phyloP scores from a whole-genome alignment of 1,140 invertebrate species.

The Caenorhabditis elegans region WBcel235 BX284606.5:1270501-1271000 shows the following conservation, averaged over 20 bases:
- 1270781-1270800: constrained; percentile 4
- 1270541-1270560: no score
- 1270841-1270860: neutral
- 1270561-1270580: no score
- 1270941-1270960: neutral
- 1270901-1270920: neutral
- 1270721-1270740: neutral
- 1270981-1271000: neutral
- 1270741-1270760: no score
- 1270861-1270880: neutral
- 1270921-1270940: neutral
- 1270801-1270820: neutral
- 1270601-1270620: no score
- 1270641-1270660: neutral
- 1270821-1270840: constrained; percentile 30
- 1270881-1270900: neutral
- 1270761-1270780: neutral
- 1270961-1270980: neutral
- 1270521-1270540: no score
- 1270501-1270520: no score
- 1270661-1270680: neutral
- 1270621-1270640: no score
- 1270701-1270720: neutral
- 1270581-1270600: no score
- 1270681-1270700: neutral